Percentiles rank a stretch among this genome's conserved stretches.
Conservation (phyloP, 2,888 invertebrate genomes). For the Nomada flava region DNA sequence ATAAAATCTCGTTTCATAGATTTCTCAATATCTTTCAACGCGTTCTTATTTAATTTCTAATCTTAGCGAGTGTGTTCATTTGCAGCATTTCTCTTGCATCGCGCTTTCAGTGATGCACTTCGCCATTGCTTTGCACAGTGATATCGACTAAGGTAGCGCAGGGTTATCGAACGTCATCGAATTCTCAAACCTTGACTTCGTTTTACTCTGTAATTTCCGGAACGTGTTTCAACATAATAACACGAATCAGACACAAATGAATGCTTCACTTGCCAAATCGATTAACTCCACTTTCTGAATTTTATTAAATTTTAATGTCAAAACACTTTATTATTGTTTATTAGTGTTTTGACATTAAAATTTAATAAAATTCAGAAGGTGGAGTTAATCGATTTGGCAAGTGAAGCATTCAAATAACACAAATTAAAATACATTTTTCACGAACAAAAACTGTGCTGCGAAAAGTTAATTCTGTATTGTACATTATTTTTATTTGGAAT, state of each 20-base stretch:
- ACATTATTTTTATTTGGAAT: background rate
- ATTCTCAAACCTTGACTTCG: conserved; percentile 39
- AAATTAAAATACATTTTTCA: background rate
- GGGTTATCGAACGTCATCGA: background rate
- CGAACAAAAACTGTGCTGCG: too few relatives aligned
- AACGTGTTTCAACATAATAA: background rate
- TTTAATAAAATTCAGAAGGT: too few relatives aligned
- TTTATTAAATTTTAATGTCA: too few relatives aligned
- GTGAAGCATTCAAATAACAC: too few relatives aligned
- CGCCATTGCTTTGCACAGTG: background rate
- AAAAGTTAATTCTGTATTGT: background rate
- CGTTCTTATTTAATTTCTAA: background rate
- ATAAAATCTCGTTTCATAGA: background rate
- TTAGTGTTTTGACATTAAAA: too few relatives aligned
- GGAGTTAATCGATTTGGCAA: too few relatives aligned
- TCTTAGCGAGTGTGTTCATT: background rate
- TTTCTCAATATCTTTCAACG: background rate
- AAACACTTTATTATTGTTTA: too few relatives aligned
- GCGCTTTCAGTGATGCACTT: too few relatives aligned
- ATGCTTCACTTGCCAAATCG: too few relatives aligned
- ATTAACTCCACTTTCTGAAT: too few relatives aligned
- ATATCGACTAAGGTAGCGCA: conserved; percentile 11
- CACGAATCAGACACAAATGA: background rate
- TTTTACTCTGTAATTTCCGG: conserved; percentile 9
- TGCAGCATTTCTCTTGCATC: background rate